Conservation (phyloP, 2,888 invertebrate genomes). For the Neuroscelio doddi region DNA sequence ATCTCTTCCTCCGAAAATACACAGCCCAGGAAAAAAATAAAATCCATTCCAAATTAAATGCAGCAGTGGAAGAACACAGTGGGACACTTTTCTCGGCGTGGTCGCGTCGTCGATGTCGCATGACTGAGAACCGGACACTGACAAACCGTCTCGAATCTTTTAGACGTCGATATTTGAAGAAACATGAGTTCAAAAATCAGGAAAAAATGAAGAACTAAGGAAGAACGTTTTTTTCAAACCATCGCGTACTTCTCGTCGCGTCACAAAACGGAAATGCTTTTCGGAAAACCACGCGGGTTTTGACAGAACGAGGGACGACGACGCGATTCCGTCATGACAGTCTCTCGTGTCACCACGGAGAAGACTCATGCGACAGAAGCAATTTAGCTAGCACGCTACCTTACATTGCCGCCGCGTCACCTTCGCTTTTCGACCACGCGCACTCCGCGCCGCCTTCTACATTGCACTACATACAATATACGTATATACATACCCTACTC, state of each 20-base stretch:
- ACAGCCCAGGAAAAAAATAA: not conserved
- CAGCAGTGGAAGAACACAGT: not conserved
- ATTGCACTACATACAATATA: conserved; percentile 27
- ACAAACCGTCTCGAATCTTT: not conserved
- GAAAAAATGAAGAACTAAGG: not conserved
- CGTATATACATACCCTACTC: not conserved
- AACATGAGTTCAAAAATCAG: not conserved
- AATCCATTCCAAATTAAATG: not conserved
- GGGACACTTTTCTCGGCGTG: conserved; percentile 15
- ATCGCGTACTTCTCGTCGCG: not conserved
- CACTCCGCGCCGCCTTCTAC: conserved; percentile 38
- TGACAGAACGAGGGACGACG: no score
- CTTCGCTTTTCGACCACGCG: conserved; percentile 43
- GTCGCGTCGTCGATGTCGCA: conserved; percentile 34
- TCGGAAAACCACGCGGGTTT: not conserved
- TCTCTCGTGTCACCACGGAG: conserved; percentile 37
- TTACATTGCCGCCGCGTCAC: conserved; percentile 31
- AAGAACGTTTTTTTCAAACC: not conserved
- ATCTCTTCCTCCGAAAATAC: not conserved
- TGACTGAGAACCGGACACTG: conserved; percentile 20
- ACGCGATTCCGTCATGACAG: conserved; percentile 12
- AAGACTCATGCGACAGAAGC: conserved; percentile 23
- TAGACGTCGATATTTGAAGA: not conserved
- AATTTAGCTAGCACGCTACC: conserved; percentile 32
- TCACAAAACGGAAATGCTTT: no score